phyloP scores from a whole-genome alignment of 2,113 vertebrate genomes.

The Electrona antarctica region DNA sequence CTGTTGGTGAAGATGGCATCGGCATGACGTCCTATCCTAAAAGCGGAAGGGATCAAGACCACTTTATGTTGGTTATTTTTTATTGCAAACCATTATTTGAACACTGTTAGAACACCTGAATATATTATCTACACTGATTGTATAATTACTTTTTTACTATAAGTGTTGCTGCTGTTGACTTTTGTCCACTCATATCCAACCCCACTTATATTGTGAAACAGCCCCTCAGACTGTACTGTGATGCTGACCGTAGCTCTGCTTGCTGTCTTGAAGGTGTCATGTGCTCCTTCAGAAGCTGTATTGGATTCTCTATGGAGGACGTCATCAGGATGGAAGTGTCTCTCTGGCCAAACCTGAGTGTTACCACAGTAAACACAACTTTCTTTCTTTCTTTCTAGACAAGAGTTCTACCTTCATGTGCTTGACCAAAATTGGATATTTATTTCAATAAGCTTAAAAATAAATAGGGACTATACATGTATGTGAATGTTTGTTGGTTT shows the following conservation, averaged over 20 bases:
- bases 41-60: constrained; percentile 7
- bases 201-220: too few relatives aligned
- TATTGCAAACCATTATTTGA: background rate
- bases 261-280: constrained; percentile 29
- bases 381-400: too few relatives aligned
- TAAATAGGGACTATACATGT: too few relatives aligned
- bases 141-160: background rate
- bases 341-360: constrained; percentile 75
- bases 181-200: too few relatives aligned
- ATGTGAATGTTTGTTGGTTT: too few relatives aligned
- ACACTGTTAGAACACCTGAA: too few relatives aligned
- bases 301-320: constrained; percentile 66
- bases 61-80: background rate
- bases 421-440: background rate
- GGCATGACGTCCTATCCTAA: constrained; percentile 86
- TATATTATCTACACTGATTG: background rate
- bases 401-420: too few relatives aligned
- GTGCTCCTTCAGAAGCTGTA: constrained; percentile 51
- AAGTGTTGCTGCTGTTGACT: background rate
- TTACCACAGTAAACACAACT: constrained; percentile 14
- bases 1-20: constrained; percentile 94
- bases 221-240: background rate
- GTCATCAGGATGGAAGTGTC: constrained; percentile 77
- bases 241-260: constrained; percentile 73
- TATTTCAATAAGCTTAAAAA: background rate